Base-by-base conservation (phyloP, 2,113 vertebrate genomes). In the Herpetotheres cachinnans region DNA sequence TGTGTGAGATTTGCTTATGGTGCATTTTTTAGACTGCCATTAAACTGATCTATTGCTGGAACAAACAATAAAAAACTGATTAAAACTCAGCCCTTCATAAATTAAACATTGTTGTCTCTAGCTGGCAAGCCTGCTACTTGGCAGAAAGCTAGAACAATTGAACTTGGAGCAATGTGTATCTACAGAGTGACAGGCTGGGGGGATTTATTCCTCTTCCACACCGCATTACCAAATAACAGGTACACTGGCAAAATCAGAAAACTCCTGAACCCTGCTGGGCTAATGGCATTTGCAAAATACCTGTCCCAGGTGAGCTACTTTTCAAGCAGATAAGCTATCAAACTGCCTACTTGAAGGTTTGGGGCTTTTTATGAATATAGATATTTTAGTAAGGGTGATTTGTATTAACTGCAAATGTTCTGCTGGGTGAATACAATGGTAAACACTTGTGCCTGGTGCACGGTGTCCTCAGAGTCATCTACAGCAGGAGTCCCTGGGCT, bases 51-150 rank as follows among this genome's bases (percentile, higher is more conserved):
- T 97, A 95, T 90, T 67, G 93, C 92, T 97, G 96, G 94, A 94
- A 95, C 80, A 94, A 97, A 97, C 92, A 91, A 94, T 96, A 96
- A 97, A 96, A 94, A 90, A 49, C 95, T 95, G 94, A 96, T 96
- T 96, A 97, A 96, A 95, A 93, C 76, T 95, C 89, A 95, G 77
- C 32, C 92, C 71, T 96, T 90, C 91, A 95, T 97, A 94, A 97
- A 97, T 96, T 95, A 96, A 96, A 94, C 94, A 84, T 94, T 67
- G 90, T 90, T 93, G 82, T 95, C 96, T 96, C 79, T 91, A 38
- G 81, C 93, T 97, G 89, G 92, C 86, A 92, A 54, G 40, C 27
- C 83, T 87, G 91, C 73, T 78, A 52, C 73, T 95, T 94, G 97
- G 95, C 96, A 96, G 83, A 36, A 84, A 73, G 83, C 81, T 94